Base-by-base conservation (phyloP, 1,140 invertebrate species). In the Tetragnatha versicolor region DNA sequence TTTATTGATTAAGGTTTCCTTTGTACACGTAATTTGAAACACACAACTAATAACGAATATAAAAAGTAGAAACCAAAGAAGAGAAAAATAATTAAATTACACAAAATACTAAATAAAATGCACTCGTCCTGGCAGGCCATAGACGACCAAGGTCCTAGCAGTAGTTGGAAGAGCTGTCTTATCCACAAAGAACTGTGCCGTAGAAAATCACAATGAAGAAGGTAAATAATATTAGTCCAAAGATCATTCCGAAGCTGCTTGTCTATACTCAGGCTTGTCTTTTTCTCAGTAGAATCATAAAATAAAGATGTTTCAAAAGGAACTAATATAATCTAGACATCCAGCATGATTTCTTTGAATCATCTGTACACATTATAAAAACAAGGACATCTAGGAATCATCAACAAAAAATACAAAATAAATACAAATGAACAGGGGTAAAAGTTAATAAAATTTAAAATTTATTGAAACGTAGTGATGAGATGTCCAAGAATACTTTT, bases 1-100 rank as follows among this genome's bases (percentile, higher is more conserved):
- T 77, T 77, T 77, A 77, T 77, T 77, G 45, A 60, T 55, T 42
- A 31, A 77, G 29, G 31, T 22, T 61, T n/a, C 49, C 60, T 53
- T 22, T 66, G 61, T 66, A 77, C 60, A 77, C 33, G 2, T 20
- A 55, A 27, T 2, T 51, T 53, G 4, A n/a, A 20, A 25, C 33
- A 70, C 35, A 17, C 17, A 31, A 70, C 69, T 60, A 33, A 61
- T 47, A 63, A 42, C 14, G 17, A 73, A 45, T 20, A 33, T 45
- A 14, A 65, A 77, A 65, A 66, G 45, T 14, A n/a, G n/a, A n/a
- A n/a, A n/a, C 42, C 27, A 27, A 35, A 55, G 20, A 77, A 53
- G 33, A 63, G 29, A 58, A 29, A 73, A 45, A 63, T 14, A 17
- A 55, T 70, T 55, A 63, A 63, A 75, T 63, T 61, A 75, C 39